Evolutionary conservation across 2,797 vertebrate genomes (phyloP), one percentile per base, ranked within the genome.

Genomic region (Toxotes lorentzi): DNA sequence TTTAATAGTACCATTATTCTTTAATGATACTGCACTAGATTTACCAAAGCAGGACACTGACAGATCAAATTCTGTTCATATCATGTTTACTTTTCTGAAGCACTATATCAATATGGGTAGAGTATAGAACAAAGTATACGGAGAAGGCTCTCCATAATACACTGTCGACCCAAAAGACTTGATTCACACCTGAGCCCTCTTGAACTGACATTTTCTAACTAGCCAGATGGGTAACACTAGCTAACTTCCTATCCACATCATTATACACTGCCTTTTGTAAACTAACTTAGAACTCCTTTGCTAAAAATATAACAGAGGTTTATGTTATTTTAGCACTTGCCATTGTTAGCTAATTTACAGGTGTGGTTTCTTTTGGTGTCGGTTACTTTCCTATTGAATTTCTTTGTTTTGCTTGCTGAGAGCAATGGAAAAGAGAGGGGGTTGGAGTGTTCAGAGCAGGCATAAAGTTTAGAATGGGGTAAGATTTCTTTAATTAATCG

Each of bases 221-320:
- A 83, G 43, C 50, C 34, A 60, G 54, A 70, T 61, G 7, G 27
- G 59, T 61, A 53, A 75, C 67, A 71, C 12, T 24, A 71, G 50
- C 63, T 76, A 66, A 69, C 61, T 78, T 66, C 69, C 68, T 64
- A 16, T 82, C 62, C 71, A 68, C 70, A 86, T 90, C 82, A 79
- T 88, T 87, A 90, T 74, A 74, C 64, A 56, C 65, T 69, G 76
- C 56, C 64, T 71, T 30, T 48, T 78, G 78, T 70, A 79, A 87
- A 87, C 70, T 74, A 71, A 71, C 76, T 78, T 66, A 66, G 68
- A 78, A 57, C 23, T 57, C 10, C 54, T 65, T 62, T 57, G 70
- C 68, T 86, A 85, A 79, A 85, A 87, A 86, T 84, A 89, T 41
- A 73, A 74, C 11, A n/a, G 50, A 59, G 65, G 62, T 82, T 83